Evolutionary conservation across 2,888 invertebrate genomes (phyloP), one percentile per base, ranked within the genome.

Genomic region (Pyrrhosoma nymphula): DNA sequence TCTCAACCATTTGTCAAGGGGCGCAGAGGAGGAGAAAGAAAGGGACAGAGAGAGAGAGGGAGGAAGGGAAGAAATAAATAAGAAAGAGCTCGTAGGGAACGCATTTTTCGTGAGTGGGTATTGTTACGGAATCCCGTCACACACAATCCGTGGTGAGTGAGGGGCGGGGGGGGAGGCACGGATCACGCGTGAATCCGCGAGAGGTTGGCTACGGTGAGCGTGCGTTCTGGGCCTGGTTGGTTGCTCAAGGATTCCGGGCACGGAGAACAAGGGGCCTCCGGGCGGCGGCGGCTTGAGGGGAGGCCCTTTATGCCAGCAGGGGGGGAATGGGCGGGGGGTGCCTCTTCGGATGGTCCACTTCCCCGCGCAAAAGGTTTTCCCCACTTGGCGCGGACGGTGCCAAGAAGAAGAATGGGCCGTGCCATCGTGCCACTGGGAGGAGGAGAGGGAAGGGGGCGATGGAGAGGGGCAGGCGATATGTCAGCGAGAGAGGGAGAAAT

Each of bases 91-190:
- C 23, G 26, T 55, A 2, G 89, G 55, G 89, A 89, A 55, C 93
- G 69, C 93, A 93, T 75, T 93, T 82, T 93, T 93, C 69, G 93
- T 93, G 93, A 26, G 93, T 8, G 93, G 93, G 4, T 10, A 93
- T 69, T 69, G 93, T 93, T 93, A 63, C 69, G 93, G 69, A 93
- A 93, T 93, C 93, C 47, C 69, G 93, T 75, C 93, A 93, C 93
- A 91, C 91, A 56, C 91, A 20, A 30, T 82, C 35, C 82, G 30
- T 10, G 12, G 69, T 26, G n/a, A n/a, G n/a, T n/a, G n/a, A n/a
- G n/a, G n/a, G n/a, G n/a, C n/a, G n/a, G n/a, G n/a, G n/a, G 39
- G 6, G 39, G 60, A 18, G 26, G 35, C 82, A 82, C 82, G 82
- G 26, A 82, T 30, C 82, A 82, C 35, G 82, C 23, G 82, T 82